Evolutionary conservation across 2,888 invertebrate genomes (phyloP).

Genomic region (Pseudeuparius sepicola): DNA sequence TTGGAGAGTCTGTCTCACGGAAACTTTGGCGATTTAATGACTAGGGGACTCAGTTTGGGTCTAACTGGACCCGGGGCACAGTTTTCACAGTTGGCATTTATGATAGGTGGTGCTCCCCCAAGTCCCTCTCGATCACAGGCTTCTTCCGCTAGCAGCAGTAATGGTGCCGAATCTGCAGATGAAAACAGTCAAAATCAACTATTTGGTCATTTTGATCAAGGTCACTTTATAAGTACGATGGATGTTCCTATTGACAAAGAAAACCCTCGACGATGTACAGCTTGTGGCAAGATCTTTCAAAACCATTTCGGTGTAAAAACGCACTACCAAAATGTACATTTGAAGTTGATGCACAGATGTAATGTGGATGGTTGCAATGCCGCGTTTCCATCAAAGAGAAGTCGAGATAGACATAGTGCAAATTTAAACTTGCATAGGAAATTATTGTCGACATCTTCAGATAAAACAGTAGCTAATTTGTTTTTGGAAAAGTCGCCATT

Average conservation of each 20-base stretch:
- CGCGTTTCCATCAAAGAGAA: constrained; percentile 86
- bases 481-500: constrained; percentile 43
- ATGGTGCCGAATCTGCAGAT: constrained; percentile 47
- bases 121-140: constrained; percentile 51
- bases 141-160: constrained; percentile 48
- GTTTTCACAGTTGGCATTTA: constrained; percentile 40
- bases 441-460: constrained; percentile 62
- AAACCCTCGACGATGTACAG: constrained; percentile 82
- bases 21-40: constrained; percentile 51
- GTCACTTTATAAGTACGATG: constrained; percentile 59
- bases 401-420: constrained; percentile 85
- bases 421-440: constrained; percentile 88
- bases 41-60: constrained; percentile 37
- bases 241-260: constrained; percentile 88
- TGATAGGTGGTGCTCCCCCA: constrained; percentile 47
- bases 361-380: constrained; percentile 91
- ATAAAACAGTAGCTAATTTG: constrained; percentile 39
- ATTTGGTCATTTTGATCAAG: constrained; percentile 63
- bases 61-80: constrained; percentile 36
- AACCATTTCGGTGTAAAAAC: constrained; percentile 89
- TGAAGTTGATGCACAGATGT: constrained; percentile 92
- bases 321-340: constrained; percentile 91
- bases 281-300: constrained; percentile 88
- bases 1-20: constrained; percentile 73
- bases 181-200: constrained; percentile 53